Base-by-base conservation (phyloP, 53 echinoderm and acorn worm species). In the Paracentrotus lividus region DNA sequence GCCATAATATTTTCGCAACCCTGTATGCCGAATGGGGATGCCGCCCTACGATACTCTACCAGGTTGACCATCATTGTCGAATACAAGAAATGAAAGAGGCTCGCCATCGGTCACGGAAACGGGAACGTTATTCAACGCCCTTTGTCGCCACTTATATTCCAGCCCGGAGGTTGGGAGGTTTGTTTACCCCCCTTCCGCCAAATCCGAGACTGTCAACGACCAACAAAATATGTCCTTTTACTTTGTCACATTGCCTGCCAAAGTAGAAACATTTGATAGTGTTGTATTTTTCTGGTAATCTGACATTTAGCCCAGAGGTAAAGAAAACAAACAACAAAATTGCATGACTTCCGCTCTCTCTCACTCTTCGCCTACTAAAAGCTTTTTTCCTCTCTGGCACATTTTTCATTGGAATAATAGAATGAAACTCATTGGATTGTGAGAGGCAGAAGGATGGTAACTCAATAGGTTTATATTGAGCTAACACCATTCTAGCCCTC, bases 1-100 rank as follows among this genome's bases (percentile, higher is more conserved):
- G 72, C 72, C 47, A 90, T 68, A 90, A 90, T 90, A 90, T 90
- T 90, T 90, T 90, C 38, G 51, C 90, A 90, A 68, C 90, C 90
- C n/a, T 44, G 87, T 87, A 58, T 13, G 56, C 87, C 27, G 58
- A 47, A 45, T 47, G 81, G 81, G 81, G 81, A 26, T n/a, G 81
- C 45, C 26, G 44, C 44, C 47, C 26, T 12, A 27, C 26, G 47
- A 81, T 26, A 81, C 81, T 45, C 47, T 81, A 40, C 36, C 40
- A 16, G 24, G 81, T 81, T 81, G 81, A 81, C 81, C 81, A 14
- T 81, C 10, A n/a, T 44, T 8, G 26, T 45, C 7, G 47, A 81
- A 45, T 26, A 47, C 44, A 81, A 81, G 20, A 81, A 44, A 61
- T 24, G 21, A 72, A 72, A 21, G 72, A 51, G 85, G 49, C 18